Evolutionary conservation across 2,888 invertebrate species (phyloP), one percentile per base, ranked within the genome.

Genomic region (Xylocampa areola): DNA sequence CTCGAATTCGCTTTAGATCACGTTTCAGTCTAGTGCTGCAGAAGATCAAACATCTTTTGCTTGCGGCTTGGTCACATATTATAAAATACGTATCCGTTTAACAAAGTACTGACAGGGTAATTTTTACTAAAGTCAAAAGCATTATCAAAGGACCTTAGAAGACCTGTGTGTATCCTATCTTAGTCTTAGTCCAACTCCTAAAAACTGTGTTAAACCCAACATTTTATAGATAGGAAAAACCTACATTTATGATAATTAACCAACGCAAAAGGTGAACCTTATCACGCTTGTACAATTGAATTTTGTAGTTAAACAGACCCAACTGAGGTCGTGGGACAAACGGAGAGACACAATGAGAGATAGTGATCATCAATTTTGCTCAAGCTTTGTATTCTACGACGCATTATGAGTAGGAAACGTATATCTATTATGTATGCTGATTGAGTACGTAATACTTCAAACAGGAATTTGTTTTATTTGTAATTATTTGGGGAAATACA

Each of bases 311-410:
- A 76, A 80, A 63, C 80, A 82, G 79, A 82, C 80, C 71, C 79
- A 70, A 71, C 86, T 73, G 88, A 92, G 92, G 93, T 88, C 92
- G 91, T 92, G 92, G 85, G 92, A 92, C 82, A 74, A 58, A 43
- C 53, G 49, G 69, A 58, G 65, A 69, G 72, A 79, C 47, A 77
- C 79, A 77, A 79, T 81, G 65, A 72, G 19, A 71, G 92, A 92
- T 92, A 83, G 77, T 48, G 74, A 92, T 92, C 92, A 82, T 76
- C 86, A 84, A 89, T 87, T 88, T 87, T 87, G 89, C 88, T 85
- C 77, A 76, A 79, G 82, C 86, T 85, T 89, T 84, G 88, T 86
- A 72, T 81, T 78, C 60, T 61, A 72, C 67, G 67, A 52, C 17
- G 64, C 58, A 77, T 76, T 76, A 79, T 76, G 49, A 79, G 66